A percentile compares a stretch with the other conserved stretches of the same genome.
phyloP scores from a whole-genome alignment of 1,140 invertebrate genomes.

The Melipona quadrifasciata region DNA sequence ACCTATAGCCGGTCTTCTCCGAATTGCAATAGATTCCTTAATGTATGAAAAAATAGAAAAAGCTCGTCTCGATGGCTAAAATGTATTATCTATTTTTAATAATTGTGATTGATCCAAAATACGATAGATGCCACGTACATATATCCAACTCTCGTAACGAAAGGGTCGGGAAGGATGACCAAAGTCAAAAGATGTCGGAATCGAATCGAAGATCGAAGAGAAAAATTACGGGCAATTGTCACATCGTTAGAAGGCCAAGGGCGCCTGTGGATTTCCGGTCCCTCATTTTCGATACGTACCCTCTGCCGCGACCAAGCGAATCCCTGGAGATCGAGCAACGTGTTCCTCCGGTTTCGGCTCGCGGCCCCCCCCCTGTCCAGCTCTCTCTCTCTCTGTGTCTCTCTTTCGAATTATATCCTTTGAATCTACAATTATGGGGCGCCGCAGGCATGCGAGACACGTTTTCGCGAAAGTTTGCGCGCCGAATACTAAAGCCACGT shows the following conservation, averaged over 20 bases:
- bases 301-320: slow-evolving; percentile 8
- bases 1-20: too few species aligned
- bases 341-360: slow-evolving; percentile 8
- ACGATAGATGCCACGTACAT: too few species aligned
- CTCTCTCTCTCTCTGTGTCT: slow-evolving; percentile 39
- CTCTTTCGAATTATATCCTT: slow-evolving; percentile 80
- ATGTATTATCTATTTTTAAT: too few species aligned
- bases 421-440: slow-evolving; percentile 81
- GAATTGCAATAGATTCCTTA: too few species aligned
- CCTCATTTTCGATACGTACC: not conserved
- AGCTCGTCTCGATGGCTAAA: too few species aligned
- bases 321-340: slow-evolving; percentile 60
- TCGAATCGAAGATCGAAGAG: slow-evolving; percentile 49
- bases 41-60: too few species aligned
- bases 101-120: too few species aligned
- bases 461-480: slow-evolving; percentile 78
- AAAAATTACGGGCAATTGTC: slow-evolving; percentile 78
- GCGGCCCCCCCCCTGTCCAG: not conserved
- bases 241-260: slow-evolving; percentile 75
- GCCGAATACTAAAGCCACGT: slow-evolving; percentile 80
- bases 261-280: not conserved
- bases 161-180: not conserved
- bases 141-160: too few species aligned
- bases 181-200: slow-evolving; percentile 21
- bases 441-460: slow-evolving; percentile 77